phyloP scores from a whole-genome alignment of 2,888 invertebrate species.

The Muscina levida region DNA sequence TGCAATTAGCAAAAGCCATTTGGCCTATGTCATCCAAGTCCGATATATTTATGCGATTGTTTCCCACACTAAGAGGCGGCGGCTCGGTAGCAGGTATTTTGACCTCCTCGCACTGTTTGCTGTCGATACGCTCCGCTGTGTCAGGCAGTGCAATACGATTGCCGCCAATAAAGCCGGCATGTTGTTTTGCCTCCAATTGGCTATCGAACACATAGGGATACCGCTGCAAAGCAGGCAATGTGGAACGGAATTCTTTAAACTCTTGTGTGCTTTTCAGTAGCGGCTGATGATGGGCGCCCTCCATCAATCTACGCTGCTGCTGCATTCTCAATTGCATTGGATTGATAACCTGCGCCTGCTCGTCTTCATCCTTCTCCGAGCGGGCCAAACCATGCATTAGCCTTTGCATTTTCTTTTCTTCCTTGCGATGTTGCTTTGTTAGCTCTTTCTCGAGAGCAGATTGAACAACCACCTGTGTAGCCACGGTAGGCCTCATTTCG shows the following conservation, averaged over 20 bases:
- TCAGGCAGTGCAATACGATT: conserved; percentile 90
- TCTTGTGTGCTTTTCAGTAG: conserved; percentile 72
- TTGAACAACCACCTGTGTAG: conserved; percentile 90
- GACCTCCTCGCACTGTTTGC: conserved; percentile 91
- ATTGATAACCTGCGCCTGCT: conserved; percentile 79
- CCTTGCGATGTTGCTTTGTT: conserved; percentile 88
- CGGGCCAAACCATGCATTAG: conserved; percentile 71
- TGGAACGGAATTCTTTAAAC: conserved; percentile 69
- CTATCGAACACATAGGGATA: conserved; percentile 95
- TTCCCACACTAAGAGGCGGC: conserved; percentile 83
- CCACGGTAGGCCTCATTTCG: conserved; percentile 83
- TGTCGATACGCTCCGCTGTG: conserved; percentile 87
- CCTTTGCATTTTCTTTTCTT: conserved; percentile 87
- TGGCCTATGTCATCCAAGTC: conserved; percentile 87
- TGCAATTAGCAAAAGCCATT: conserved; percentile 93
- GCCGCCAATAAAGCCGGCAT: conserved; percentile 88
- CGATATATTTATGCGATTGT: conserved; percentile 83
- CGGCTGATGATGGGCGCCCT: conserved; percentile 75
- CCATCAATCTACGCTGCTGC: conserved; percentile 76
- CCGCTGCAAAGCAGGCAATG: conserved; percentile 72
- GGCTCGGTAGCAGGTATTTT: conserved; percentile 87
- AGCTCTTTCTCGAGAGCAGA: conserved; percentile 91
- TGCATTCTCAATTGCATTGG: conserved; percentile 77
- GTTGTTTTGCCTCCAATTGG: conserved; percentile 84
- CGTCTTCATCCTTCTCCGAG: conserved; percentile 69